Percentiles rank a stretch among this genome's conserved stretches.
Evolutionary conservation across 2,888 invertebrate species (phyloP).

Genomic region (Phragmatobia fuliginosa): DNA sequence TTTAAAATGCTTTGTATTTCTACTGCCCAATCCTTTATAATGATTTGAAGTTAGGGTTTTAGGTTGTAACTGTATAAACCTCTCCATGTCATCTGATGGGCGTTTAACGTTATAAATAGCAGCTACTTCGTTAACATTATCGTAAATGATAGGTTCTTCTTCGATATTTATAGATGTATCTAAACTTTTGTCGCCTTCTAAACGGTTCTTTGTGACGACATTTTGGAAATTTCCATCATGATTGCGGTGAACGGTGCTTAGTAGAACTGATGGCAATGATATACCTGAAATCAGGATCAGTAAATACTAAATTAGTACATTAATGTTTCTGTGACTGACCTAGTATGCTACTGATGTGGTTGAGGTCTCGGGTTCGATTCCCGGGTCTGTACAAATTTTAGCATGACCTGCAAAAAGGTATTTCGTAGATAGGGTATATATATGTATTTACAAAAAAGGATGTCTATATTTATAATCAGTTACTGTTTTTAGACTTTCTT

Average conservation of each 20-base stretch:
- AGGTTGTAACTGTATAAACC: not conserved
- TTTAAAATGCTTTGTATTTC: too few relatives aligned
- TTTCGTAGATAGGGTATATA: too few relatives aligned
- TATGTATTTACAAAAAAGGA: too few relatives aligned
- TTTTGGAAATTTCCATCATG: not conserved
- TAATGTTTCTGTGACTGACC: too few relatives aligned
- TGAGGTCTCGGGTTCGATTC: too few relatives aligned
- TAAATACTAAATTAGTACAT: not conserved
- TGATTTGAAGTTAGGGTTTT: not conserved
- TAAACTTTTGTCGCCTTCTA: not conserved
- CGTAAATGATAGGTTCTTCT: conserved; percentile 11
- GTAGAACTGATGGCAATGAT: not conserved
- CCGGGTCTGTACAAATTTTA: too few relatives aligned
- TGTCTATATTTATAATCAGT: too few relatives aligned
- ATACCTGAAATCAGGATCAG: not conserved
- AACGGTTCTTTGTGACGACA: not conserved
- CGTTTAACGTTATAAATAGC: not conserved
- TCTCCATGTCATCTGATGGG: not conserved
- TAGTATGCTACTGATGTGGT: too few relatives aligned
- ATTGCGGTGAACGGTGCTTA: not conserved
- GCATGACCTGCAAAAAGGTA: too few relatives aligned
- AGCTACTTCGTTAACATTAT: not conserved
- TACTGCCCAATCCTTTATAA: not conserved
- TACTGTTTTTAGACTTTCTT: too few relatives aligned
- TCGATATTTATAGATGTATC: conserved; percentile 26